These are phyloP conservation scores for Sylvietta virens DNA, from an alignment of 2,113 vertebrate species.

Conservation along the genomic window DNA sequence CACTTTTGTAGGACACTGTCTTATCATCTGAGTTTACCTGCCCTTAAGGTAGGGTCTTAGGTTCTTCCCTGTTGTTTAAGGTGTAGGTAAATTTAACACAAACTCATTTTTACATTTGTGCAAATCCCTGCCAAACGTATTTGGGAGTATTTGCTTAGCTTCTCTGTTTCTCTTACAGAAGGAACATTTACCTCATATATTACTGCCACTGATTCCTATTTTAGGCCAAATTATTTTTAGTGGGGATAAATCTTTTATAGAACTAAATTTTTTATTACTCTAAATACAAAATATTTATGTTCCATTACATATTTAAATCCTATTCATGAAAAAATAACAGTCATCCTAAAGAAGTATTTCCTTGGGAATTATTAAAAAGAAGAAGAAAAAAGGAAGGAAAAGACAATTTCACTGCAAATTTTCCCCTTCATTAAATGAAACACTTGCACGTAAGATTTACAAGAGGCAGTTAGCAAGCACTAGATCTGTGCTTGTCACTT, in stretches of 20 bases:
- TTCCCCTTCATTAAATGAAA: neutral
- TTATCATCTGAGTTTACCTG: neutral
- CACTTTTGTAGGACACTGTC: neutral
- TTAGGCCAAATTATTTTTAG: constrained; percentile 52
- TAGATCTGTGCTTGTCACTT: neutral
- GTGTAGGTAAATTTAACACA: neutral
- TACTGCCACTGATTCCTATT: neutral
- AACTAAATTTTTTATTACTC: constrained; percentile 56
- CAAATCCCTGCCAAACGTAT: neutral
- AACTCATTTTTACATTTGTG: neutral
- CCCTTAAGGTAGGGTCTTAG: neutral
- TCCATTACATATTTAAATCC: constrained; percentile 55
- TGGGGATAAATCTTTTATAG: constrained; percentile 44
- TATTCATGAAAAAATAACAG: constrained; percentile 50
- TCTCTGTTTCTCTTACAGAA: neutral
- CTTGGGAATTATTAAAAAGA: constrained; percentile 9
- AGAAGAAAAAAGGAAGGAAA: neutral
- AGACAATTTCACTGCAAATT: neutral
- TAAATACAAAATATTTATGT: constrained; percentile 63
- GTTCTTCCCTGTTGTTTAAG: neutral
- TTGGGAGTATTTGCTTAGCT: neutral
- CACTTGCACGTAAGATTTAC: neutral
- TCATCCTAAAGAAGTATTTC: constrained; percentile 43
- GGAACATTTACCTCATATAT: neutral
- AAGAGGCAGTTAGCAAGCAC: neutral